phyloP scores from a whole-genome alignment of 2,888 invertebrate species.

The Eupithecia inturbata region DNA sequence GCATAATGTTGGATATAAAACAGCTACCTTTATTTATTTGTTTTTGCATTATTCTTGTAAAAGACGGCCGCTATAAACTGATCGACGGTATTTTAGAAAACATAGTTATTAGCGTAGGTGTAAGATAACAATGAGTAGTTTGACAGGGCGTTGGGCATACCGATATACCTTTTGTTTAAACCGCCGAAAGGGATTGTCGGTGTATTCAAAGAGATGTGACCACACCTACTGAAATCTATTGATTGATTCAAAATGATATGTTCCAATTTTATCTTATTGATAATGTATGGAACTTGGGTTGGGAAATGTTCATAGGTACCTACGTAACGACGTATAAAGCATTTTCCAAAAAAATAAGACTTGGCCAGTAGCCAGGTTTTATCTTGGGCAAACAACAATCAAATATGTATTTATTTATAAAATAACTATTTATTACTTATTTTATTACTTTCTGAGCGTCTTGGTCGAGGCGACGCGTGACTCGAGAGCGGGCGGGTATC shows the following conservation, averaged over 20 bases:
- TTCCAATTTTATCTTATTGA: not conserved
- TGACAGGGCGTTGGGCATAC: slow-evolving; percentile 61
- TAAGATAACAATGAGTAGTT: slow-evolving; percentile 60
- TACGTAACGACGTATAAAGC: not conserved
- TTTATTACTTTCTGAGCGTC: no score
- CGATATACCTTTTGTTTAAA: slow-evolving; percentile 62
- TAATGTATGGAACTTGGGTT: not conserved
- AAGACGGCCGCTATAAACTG: not conserved
- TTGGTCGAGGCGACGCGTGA: no score
- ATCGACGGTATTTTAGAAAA: slow-evolving; percentile 8
- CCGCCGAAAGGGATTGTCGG: slow-evolving; percentile 53
- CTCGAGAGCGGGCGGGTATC: no score
- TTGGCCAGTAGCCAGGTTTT: not conserved
- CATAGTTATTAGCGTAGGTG: slow-evolving; percentile 38
- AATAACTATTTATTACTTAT: no score
- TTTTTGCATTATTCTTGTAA: not conserved
- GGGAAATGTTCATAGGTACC: not conserved
- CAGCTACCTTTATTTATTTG: not conserved
- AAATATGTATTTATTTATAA: not conserved
- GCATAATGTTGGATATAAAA: not conserved
- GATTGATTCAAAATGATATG: slow-evolving; percentile 17
- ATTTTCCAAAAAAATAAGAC: not conserved
- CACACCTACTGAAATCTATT: slow-evolving; percentile 40
- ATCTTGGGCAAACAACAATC: not conserved
- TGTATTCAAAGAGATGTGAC: slow-evolving; percentile 65